These are phyloP conservation scores for Trichosurus vulpecula DNA, from an alignment of 2,797 vertebrate genomes.

Conservation along the genomic window DNA sequence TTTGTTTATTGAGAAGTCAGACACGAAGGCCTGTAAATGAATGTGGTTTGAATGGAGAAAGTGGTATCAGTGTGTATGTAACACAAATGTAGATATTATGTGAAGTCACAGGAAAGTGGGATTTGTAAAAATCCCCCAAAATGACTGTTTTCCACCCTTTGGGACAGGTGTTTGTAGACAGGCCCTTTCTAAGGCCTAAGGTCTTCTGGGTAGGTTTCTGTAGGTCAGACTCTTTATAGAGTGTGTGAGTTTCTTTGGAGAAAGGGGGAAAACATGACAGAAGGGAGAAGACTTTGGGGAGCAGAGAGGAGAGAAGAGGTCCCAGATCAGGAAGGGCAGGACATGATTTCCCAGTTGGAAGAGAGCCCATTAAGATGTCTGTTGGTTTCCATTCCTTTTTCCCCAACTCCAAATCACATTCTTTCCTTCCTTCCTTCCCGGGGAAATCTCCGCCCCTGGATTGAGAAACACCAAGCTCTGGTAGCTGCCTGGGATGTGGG, in stretches of 20 bases:
- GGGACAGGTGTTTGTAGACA: constrained; percentile 1
- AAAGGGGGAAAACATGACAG: not conserved
- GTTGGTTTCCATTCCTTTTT: constrained; percentile 7
- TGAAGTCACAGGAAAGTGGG: constrained; percentile 20
- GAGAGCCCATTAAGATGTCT: not conserved
- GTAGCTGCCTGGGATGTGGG: constrained; percentile 56
- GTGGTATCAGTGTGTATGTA: constrained; percentile 25
- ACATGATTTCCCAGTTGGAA: not conserved
- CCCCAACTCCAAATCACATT: constrained; percentile 52
- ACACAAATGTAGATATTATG: constrained; percentile 14
- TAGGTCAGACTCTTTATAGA: not conserved
- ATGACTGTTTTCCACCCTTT: constrained; percentile 20
- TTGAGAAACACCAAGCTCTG: constrained; percentile 52
- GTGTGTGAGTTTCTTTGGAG: not conserved
- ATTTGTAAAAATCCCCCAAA: constrained; percentile 27
- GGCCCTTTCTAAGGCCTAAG: constrained; percentile 30
- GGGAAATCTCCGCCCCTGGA: constrained; percentile 66
- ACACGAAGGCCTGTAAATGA: constrained; percentile 31
- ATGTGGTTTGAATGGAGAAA: not conserved
- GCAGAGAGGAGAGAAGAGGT: not conserved
- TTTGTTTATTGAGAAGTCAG: constrained; percentile 35
- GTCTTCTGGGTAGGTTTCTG: not conserved
- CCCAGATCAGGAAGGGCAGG: not conserved
- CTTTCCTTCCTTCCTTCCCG: not conserved
- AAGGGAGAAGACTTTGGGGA: not conserved